These are phyloP conservation scores for Panthera tigris DNA, from an alignment of 2,113 vertebrate species.

Conservation along the genomic window DNA sequence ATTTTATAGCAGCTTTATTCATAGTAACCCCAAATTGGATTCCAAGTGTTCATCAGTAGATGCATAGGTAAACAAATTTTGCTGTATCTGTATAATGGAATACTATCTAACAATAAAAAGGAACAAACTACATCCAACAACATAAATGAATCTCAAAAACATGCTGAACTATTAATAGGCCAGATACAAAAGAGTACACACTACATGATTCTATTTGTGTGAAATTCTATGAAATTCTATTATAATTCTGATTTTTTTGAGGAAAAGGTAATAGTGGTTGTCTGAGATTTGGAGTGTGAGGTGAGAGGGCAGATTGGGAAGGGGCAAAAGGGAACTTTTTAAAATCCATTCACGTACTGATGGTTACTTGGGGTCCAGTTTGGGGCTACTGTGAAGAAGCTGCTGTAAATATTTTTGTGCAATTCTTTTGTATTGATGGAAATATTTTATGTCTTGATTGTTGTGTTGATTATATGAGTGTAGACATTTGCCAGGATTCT, in stretches of 20 bases:
- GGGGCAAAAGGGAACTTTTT: not conserved
- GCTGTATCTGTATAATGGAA: not conserved
- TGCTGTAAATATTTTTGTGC: not conserved
- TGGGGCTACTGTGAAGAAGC: not conserved
- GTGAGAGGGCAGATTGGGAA: not conserved
- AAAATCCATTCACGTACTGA: not conserved
- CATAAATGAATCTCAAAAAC: not conserved
- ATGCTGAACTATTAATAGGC: not conserved
- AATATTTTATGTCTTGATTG: not conserved
- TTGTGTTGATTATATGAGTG: not conserved
- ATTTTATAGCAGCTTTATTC: not conserved
- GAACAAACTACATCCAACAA: not conserved
- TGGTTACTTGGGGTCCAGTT: not conserved
- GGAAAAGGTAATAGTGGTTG: not conserved
- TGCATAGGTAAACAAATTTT: not conserved
- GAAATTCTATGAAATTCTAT: not conserved
- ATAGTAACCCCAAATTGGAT: not conserved
- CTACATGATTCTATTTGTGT: not conserved
- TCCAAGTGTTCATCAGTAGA: not conserved
- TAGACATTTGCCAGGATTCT: not conserved
- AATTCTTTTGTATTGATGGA: not conserved
- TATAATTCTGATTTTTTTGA: not conserved
- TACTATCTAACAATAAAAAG: not conserved
- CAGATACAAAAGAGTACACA: not conserved
- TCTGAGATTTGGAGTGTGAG: not conserved